These are phyloP conservation scores for Phodopus roborovskii DNA, from an alignment of 2,113 vertebrate species.

Conservation along the genomic window DNA sequence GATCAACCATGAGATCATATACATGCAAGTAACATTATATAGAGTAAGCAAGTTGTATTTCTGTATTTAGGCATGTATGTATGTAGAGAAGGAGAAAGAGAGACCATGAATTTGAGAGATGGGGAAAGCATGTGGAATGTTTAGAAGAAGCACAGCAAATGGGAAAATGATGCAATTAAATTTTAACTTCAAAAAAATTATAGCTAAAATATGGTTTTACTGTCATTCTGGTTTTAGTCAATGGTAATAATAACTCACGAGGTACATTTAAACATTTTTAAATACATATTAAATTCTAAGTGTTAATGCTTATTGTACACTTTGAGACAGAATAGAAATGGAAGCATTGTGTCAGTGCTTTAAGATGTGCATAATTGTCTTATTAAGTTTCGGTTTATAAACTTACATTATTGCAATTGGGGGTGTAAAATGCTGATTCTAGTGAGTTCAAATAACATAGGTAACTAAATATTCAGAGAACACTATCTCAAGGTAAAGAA, in stretches of 20 bases:
- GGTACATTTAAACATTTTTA: neutral
- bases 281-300: neutral
- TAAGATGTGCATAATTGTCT: neutral
- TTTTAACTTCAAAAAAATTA: neutral
- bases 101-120: neutral
- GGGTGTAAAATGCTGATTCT: neutral
- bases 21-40: neutral
- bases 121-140: too few species aligned
- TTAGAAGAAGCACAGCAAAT: neutral
- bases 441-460: neutral
- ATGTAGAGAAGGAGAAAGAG: too few species aligned
- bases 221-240: neutral
- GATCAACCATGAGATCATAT: neutral
- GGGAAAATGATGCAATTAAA: neutral
- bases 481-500: neutral
- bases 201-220: neutral
- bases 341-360: neutral
- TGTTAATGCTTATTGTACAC: neutral
- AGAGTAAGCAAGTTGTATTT: neutral
- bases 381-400: neutral
- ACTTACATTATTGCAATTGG: neutral
- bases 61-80: neutral
- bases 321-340: neutral
- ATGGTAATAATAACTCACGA: too few species aligned
- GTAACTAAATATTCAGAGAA: neutral